Evolutionary conservation across 2,113 vertebrate genomes (phyloP), one percentile per base, ranked within the genome.

Genomic region (Phaethon lepturus): DNA sequence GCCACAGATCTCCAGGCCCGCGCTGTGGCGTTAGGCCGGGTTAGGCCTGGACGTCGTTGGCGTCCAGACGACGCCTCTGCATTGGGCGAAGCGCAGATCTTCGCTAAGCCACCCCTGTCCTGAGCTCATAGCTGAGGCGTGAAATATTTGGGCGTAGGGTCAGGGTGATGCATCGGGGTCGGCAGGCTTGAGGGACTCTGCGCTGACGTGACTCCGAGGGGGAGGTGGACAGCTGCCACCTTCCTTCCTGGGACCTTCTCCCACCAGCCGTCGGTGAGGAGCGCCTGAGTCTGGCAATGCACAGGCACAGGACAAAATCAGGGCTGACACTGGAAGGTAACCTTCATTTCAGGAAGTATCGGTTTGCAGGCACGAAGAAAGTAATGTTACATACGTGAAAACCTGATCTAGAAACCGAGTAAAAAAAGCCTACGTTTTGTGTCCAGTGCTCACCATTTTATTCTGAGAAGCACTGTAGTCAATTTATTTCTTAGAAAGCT

Each of bases 61-160:
- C 42, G 58, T 44, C 35, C 23, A 85, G 59, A 18, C 10, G 17
- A 29, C 0, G 0, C 19, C 58, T 67, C 58, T 67, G 19, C 31
- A 20, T 4, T 47, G 8, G 0, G 0, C 11, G 44, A 49, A 53
- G 55, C 3, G 0, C 17, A 64, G 29, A 60, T 20, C 59, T 68
- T 59, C 59, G 45, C 26, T 26, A 28, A 85, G 23, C 18, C 31
- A 79, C 52, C 13, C 26, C 24, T 73, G 42, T 40, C 44, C 64
- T 73, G 31, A 90, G 15, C 50, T 69, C 33, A 11, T 40, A 78
- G 66, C 13, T 13, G 20, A 77, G 42, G 26, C 6, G 40, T 55
- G 49, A 67, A 83, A 55, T 15, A 42, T 33, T 73, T 42, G 22
- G 86, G 25, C 24, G 2, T 28, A 31, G 0, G 2, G 13, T 87